A percentile compares a stretch with the other conserved stretches of the same genome.
These are phyloP conservation scores for Lepeophtheirus salmonis DNA, from an alignment of 1,140 invertebrate genomes.

Conservation along the genomic window DNA sequence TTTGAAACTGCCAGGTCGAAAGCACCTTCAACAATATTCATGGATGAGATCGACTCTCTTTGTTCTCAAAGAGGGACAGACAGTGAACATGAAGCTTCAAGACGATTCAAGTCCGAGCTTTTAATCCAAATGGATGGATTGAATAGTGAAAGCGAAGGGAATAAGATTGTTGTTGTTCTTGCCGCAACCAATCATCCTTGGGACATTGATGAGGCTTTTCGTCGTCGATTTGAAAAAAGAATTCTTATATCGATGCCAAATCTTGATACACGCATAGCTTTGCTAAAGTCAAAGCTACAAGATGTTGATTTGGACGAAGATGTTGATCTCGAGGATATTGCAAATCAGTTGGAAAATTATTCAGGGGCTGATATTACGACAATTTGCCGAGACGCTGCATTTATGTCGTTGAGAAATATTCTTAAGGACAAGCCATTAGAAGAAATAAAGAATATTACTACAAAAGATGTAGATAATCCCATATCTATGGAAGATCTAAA, in stretches of 20 bases:
- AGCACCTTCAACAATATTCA: slow-evolving; percentile 35
- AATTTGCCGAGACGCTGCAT: slow-evolving; percentile 11
- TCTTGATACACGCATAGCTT: background rate
- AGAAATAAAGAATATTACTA: slow-evolving; percentile 4
- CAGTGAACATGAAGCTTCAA: slow-evolving; percentile 36
- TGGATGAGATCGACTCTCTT: slow-evolving; percentile 35
- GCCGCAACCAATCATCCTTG: slow-evolving; percentile 44
- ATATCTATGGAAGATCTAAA: slow-evolving; percentile 2
- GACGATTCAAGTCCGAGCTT: slow-evolving; percentile 36
- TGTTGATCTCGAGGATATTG: slow-evolving; percentile 9
- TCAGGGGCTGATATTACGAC: slow-evolving; percentile 13
- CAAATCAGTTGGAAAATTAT: slow-evolving; percentile 7
- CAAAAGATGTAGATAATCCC: slow-evolving; percentile 8
- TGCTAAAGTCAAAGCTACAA: background rate
- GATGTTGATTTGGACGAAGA: slow-evolving; percentile 1
- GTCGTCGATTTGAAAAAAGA: slow-evolving; percentile 37
- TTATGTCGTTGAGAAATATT: slow-evolving; percentile 11
- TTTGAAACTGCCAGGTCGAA: slow-evolving; percentile 35
- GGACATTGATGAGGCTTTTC: slow-evolving; percentile 40
- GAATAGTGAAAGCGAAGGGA: slow-evolving; percentile 13
- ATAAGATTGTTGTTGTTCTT: slow-evolving; percentile 31
- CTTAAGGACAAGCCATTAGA: slow-evolving; percentile 7
- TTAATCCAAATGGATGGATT: slow-evolving; percentile 33
- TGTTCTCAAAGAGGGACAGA: slow-evolving; percentile 32
- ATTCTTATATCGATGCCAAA: slow-evolving; percentile 39